Conservation (phyloP, 2,797 vertebrate species). For the Champsocephalus esox region DNA sequence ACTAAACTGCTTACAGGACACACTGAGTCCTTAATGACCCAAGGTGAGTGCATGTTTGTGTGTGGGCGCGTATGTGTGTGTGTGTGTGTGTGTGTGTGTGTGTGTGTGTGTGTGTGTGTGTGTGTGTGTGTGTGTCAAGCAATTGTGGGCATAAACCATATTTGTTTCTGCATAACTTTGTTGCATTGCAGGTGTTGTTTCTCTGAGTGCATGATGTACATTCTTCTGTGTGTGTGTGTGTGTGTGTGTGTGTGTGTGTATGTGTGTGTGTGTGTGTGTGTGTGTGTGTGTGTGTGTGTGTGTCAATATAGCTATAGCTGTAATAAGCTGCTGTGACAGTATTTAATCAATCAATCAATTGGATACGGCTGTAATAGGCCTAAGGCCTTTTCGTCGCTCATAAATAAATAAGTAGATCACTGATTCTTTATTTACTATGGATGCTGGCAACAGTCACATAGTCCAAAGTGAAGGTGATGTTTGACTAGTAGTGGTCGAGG, state of each 20-base stretch:
- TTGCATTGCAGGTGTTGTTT: constrained; percentile 39
- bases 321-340: constrained; percentile 77
- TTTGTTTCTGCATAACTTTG: constrained; percentile 16
- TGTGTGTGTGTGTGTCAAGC: constrained; percentile 5
- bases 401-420: too few species aligned
- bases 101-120: constrained; percentile 43
- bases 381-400: too few species aligned
- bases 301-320: constrained; percentile 74
- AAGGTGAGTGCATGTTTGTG: constrained; percentile 38
- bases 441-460: too few species aligned
- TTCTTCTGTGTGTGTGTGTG: not conserved
- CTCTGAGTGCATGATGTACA: constrained; percentile 9
- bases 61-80: constrained; percentile 3
- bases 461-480: too few species aligned
- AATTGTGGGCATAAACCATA: too few species aligned
- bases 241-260: constrained; percentile 23
- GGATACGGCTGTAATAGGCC: too few species aligned
- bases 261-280: constrained; percentile 21
- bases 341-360: constrained; percentile 19
- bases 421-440: too few species aligned
- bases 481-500: too few species aligned
- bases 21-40: constrained; percentile 78
- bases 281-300: constrained; percentile 1
- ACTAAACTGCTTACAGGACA: constrained; percentile 83
- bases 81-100: constrained; percentile 38